Evolutionary conservation across 1,140 invertebrate genomes (phyloP), one percentile per base, ranked within the genome.

Genomic region (Acromyrmex charruanus): DNA sequence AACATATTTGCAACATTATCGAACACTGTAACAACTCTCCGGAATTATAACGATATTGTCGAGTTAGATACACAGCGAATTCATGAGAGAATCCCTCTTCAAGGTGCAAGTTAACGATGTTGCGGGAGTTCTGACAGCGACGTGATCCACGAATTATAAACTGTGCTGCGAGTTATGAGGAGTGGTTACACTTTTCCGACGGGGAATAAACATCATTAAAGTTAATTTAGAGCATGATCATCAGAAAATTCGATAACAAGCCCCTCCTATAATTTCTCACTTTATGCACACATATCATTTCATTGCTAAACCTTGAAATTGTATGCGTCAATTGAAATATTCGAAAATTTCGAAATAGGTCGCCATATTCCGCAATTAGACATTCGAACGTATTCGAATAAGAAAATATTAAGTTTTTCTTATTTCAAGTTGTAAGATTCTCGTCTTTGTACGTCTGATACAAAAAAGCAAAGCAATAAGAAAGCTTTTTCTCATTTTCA

Each of bases 121-220:
- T 81, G 65, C 21, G 49, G 51, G 77, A 81, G 77, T 81, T 81
- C 49, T 39, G 77, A 55, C 77, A 69, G 49, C 63, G 53, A 81
- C 14, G 63, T 55, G 65, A 81, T 81, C 63, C 31, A 58, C 65
- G 9, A 81, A 81, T 63, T 81, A 55, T 65, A 69, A 68, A 81
- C 21, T 58, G 21, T 39, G 63, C 63, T 65, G 77, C 49, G 16
- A 69, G 77, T 65, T 69, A 80, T 44, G 49, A 80, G 49, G n/a
- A 39, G 63, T 69, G 65, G n/a, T 69, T 69, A 69, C 44, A 39
- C 65, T 55, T 69, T 69, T 80, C 77, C 77, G 65, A 14, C 28
- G 3, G 35, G 35, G 65, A 81, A 81, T 55, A 69, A 69, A 55
- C 49, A 55, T 58, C 65, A 58, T 81, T 81, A 81, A 81, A 69